Percentiles rank a stretch among this genome's conserved stretches.
Conservation (phyloP, 2,888 invertebrate species). For the Synergus japonicus region DNA sequence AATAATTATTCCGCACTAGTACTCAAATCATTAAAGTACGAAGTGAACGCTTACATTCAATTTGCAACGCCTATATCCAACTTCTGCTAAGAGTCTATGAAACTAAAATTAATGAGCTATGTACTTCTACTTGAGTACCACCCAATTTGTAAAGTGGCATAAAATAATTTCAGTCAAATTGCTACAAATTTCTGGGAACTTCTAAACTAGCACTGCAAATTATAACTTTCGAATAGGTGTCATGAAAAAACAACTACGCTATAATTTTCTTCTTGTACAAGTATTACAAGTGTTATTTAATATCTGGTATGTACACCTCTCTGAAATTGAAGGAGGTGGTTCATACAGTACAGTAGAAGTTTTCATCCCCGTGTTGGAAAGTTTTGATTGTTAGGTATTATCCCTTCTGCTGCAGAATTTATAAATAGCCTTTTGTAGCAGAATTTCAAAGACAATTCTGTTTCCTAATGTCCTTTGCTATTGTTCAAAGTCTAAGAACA, state of each 20-base stretch:
- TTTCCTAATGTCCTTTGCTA: not conserved
- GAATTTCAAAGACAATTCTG: not conserved
- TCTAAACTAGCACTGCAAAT: not conserved
- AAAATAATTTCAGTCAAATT: conserved; percentile 20
- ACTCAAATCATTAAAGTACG: not conserved
- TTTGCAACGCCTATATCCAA: not conserved
- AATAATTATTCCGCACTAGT: not conserved
- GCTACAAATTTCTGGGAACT: not conserved
- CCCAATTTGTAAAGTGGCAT: not conserved
- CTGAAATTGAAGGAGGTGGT: not conserved
- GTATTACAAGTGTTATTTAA: not conserved
- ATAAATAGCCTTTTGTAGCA: not conserved
- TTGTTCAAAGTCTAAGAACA: not conserved
- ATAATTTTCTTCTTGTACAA: not conserved
- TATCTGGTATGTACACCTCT: not conserved
- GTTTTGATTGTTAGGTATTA: not conserved
- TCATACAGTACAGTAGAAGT: not conserved
- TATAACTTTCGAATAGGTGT: not conserved
- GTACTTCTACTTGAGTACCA: not conserved
- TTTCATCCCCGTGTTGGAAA: not conserved
- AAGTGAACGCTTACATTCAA: not conserved
- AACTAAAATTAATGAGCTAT: conserved; percentile 3
- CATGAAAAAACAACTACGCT: not conserved
- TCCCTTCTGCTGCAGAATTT: not conserved
- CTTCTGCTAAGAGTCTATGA: not conserved